These are phyloP conservation scores for Chrysina gloriosa DNA, from an alignment of 2,888 invertebrate species.

Conservation along the genomic window DNA sequence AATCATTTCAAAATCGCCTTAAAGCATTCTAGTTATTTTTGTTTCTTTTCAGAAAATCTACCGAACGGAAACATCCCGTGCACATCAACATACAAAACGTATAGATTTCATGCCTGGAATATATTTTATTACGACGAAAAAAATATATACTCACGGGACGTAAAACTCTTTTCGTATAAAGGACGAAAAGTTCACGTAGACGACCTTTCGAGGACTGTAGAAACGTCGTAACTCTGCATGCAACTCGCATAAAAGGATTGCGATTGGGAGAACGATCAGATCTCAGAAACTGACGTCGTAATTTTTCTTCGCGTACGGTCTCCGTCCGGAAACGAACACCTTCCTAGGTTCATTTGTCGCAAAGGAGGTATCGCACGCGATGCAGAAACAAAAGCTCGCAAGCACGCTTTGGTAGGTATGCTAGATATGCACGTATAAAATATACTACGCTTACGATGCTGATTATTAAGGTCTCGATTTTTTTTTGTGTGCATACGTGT, in stretches of 20 bases:
- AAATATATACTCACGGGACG: not conserved
- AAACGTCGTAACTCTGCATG: conserved; percentile 4
- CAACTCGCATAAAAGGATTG: conserved; percentile 17
- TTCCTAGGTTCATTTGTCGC: conserved; percentile 1
- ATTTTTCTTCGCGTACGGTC: not conserved
- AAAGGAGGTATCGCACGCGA: not conserved
- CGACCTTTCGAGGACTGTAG: not conserved
- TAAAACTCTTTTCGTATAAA: conserved; percentile 7
- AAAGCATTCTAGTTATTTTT: too few species aligned
- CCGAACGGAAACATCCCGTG: too few species aligned
- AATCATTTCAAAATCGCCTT: too few species aligned
- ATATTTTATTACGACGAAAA: not conserved
- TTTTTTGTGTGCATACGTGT: not conserved
- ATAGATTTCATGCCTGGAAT: too few species aligned
- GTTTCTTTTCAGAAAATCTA: too few species aligned
- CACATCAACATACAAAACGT: too few species aligned
- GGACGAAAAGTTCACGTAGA: not conserved
- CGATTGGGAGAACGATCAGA: not conserved
- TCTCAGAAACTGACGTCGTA: not conserved
- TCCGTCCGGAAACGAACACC: not conserved
- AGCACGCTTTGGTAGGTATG: not conserved
- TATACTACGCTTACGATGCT: not conserved
- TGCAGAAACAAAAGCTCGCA: conserved; percentile 1
- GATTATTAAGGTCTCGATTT: not conserved
- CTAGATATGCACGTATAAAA: not conserved